Evolutionary conservation across 1,140 invertebrate genomes (phyloP).

Genomic region (Cyclargus thomasi): DNA sequence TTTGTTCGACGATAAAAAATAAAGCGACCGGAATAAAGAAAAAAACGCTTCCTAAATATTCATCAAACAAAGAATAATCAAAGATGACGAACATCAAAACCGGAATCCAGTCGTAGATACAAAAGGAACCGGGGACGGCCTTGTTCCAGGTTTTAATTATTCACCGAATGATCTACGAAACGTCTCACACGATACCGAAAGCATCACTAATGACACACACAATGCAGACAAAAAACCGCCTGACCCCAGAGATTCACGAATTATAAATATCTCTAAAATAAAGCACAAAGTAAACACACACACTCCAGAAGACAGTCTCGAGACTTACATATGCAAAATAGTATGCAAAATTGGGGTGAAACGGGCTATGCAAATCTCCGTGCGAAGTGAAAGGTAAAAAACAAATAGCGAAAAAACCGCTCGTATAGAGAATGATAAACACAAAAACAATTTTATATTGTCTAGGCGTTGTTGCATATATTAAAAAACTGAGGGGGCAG

Average conservation of each 20-base stretch:
- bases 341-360: conserved; percentile 56
- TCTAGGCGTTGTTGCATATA: conserved; percentile 49
- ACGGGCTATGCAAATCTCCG: conserved; percentile 71
- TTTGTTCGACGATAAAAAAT: conserved; percentile 57
- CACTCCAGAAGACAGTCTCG: conserved; percentile 55
- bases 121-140: conserved; percentile 64
- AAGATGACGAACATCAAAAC: conserved; percentile 65
- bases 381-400: conserved; percentile 68
- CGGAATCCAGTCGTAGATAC: conserved; percentile 68
- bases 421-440: conserved; percentile 65
- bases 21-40: conserved; percentile 41
- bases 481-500: conserved; percentile 44
- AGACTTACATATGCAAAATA: conserved; percentile 65
- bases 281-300: conserved; percentile 65
- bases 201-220: conserved; percentile 63
- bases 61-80: conserved; percentile 65
- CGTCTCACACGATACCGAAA: conserved; percentile 60
- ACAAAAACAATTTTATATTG: conserved; percentile 67
- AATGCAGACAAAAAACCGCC: conserved; percentile 57
- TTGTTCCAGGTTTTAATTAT: conserved; percentile 64
- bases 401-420: conserved; percentile 70
- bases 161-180: conserved; percentile 45
- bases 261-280: conserved; percentile 67
- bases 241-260: conserved; percentile 59
- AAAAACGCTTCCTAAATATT: conserved; percentile 55